phyloP scores from a whole-genome alignment of 2,113 vertebrate species.

The Butastur rufipennis region DNA sequence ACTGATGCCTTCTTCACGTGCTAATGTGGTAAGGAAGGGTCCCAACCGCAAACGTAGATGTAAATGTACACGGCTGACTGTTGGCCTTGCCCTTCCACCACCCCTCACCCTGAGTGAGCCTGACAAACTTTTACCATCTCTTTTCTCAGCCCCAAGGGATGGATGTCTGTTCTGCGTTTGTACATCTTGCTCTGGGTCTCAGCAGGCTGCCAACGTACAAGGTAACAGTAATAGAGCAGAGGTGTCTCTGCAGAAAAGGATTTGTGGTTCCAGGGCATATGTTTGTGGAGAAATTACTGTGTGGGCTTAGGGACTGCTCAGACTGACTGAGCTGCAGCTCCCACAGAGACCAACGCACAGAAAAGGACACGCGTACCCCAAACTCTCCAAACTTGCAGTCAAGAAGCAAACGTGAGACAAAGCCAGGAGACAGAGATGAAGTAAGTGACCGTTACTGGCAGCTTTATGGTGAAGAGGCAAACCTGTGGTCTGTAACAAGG shows the following conservation, averaged over 20 bases:
- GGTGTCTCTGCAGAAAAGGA: not conserved
- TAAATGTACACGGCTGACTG: not conserved
- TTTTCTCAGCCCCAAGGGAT: not conserved
- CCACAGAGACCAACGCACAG: not conserved
- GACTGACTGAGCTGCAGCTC: conserved; percentile 11
- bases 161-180: not conserved
- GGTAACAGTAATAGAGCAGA: not conserved
- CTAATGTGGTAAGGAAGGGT: not conserved
- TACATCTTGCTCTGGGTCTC: not conserved
- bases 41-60: fast-evolving
- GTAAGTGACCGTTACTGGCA: not conserved
- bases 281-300: not conserved
- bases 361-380: not conserved
- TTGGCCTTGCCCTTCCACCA: not conserved
- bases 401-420: not conserved
- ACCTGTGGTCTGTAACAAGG: not conserved
- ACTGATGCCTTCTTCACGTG: not conserved
- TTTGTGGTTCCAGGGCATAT: not conserved
- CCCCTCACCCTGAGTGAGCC: not conserved
- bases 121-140: not conserved
- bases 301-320: not conserved
- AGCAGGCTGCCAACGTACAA: not conserved
- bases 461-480: not conserved
- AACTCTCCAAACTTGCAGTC: not conserved
- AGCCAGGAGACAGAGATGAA: not conserved